Conservation (phyloP, 2,113 vertebrate genomes). For the Ceratotherium simum region DNA sequence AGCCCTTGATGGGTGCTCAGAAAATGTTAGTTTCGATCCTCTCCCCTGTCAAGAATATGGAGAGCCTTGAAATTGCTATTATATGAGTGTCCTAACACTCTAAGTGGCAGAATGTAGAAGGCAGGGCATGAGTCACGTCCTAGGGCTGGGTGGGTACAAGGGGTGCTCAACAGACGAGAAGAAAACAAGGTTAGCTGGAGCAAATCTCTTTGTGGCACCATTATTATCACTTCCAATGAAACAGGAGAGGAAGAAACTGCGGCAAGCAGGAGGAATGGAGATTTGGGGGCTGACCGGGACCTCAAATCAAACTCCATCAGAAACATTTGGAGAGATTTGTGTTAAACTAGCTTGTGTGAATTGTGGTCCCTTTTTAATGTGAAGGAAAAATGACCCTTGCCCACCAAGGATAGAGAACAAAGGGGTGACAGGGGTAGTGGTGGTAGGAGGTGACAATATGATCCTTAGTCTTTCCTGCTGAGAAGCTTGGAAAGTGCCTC, state of each 20-base stretch:
- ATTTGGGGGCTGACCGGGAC: neutral
- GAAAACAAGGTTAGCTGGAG: neutral
- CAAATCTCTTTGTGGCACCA: neutral
- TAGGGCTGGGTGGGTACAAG: neutral
- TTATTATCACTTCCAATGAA: neutral
- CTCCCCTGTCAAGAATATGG: neutral
- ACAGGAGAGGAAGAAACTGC: neutral
- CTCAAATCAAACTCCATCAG: neutral
- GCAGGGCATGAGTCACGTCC: neutral
- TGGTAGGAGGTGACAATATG: neutral
- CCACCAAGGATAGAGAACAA: slow-evolving; percentile 45
- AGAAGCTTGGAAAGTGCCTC: neutral
- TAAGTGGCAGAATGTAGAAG: neutral
- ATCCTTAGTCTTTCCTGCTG: neutral
- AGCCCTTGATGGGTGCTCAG: neutral
- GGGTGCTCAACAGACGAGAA: neutral
- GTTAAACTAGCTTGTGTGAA: neutral
- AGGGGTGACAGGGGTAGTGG: neutral
- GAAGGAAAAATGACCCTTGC: neutral
- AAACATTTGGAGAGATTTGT: slow-evolving; percentile 34
- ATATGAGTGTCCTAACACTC: neutral
- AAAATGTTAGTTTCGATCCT: neutral
- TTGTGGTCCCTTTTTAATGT: neutral
- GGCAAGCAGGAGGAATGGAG: neutral
- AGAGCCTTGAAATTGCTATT: slow-evolving; percentile 11